Evolutionary conservation across 2,797 vertebrate species (phyloP), one percentile per base, ranked within the genome.

Genomic region (Eleutherodactylus coqui): DNA sequence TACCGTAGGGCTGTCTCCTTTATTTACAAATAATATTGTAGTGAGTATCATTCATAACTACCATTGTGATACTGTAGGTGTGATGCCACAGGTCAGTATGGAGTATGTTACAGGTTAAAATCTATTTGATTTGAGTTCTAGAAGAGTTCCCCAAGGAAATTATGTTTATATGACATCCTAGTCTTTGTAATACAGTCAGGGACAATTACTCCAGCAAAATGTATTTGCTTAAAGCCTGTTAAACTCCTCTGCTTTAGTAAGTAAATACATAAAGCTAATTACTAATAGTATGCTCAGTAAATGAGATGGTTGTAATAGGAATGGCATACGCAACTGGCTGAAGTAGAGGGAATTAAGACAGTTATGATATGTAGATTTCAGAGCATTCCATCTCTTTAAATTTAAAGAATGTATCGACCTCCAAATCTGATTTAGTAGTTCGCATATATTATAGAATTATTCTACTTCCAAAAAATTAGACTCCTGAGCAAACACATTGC

Each of bases 191-290:
- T 41, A 41, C 80, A 34, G 69, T 55, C 51, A 72, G 36, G 49
- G 27, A 32, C 70, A 72, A 79, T 79, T 41, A 79, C 19, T 79
- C 27, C n/a, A 38, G 5, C 17, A 70, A 70, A 67, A 34, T 79
- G 5, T 58, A 19, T 85, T 72, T 72, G 62, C 34, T 75, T 75
- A 32, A 21, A 53, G 47, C n/a, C 55, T 82, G 49, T 73, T 58
- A 73, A 75, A 8, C 13, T 41, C 14, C 43, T 43, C 34, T 17
- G 34, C 60, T 62, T 41, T 51, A 64, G 51, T 51, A 81, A 75
- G 43, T 49, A 80, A 85, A 70, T 85, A 73, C 45, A 85, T 79
- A 67, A 53, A 32, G 83, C 0, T 79, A 79, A 79, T 79, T 79
- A 27, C 34, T 34, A 73, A 70, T 43, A 27, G n/a, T 62, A 41